These are phyloP conservation scores for Chrysopilus asiliformis DNA, from an alignment of 2,888 invertebrate species.

Conservation along the genomic window DNA sequence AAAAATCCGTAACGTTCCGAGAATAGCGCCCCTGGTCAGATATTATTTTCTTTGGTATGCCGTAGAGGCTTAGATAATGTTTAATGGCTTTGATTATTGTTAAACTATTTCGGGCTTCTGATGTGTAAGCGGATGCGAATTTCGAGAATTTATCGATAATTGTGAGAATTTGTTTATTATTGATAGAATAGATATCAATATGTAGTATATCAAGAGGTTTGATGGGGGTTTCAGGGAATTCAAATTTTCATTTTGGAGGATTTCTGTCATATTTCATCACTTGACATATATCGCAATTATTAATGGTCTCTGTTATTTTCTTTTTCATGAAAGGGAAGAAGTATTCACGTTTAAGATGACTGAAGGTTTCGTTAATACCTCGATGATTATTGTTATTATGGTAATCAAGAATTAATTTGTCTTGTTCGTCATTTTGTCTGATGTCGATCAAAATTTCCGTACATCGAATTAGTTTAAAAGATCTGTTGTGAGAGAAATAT, in stretches of 20 bases:
- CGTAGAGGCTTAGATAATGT: too few species aligned
- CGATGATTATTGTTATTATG: constrained; percentile 8
- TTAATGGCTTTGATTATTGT: too few species aligned
- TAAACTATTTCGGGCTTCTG: constrained; percentile 3
- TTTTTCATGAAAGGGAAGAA: constrained; percentile 8
- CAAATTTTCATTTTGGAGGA: too few species aligned
- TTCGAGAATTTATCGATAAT: constrained; percentile 9
- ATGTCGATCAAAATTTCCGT: constrained; percentile 4
- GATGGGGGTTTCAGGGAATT: constrained; percentile 7
- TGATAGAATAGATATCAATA: too few species aligned
- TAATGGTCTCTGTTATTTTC: too few species aligned
- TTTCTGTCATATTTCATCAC: constrained; percentile 10
- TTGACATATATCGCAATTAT: constrained; percentile 10
- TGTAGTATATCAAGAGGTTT: constrained; percentile 10
- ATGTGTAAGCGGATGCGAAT: constrained; percentile 6
- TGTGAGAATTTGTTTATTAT: constrained; percentile 4
- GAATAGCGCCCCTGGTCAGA: too few species aligned
- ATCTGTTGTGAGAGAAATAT: constrained; percentile 3
- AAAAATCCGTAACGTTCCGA: too few species aligned
- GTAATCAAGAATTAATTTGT: constrained; percentile 7
- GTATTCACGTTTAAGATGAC: constrained; percentile 7
- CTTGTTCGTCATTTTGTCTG: constrained; percentile 7
- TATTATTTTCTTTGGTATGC: too few species aligned
- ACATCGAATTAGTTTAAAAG: constrained; percentile 3
- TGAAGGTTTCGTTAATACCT: constrained; percentile 7